Evolutionary conservation across 2,113 vertebrate species (phyloP).

Genomic region (Geococcyx californianus): DNA sequence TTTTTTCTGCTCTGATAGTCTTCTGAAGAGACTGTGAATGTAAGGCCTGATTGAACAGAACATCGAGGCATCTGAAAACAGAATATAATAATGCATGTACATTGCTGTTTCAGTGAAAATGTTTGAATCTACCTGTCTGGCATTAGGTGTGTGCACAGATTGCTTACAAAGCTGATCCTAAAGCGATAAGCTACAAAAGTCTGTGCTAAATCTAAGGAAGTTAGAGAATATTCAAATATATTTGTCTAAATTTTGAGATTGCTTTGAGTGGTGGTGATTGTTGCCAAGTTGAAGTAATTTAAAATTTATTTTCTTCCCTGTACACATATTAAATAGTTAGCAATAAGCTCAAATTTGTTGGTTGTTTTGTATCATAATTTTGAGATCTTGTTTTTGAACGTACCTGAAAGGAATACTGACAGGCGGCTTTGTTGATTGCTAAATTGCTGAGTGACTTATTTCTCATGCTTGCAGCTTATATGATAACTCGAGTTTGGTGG

Average conservation of each 20-base stretch:
- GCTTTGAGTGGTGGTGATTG: background rate
- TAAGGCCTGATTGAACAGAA: background rate
- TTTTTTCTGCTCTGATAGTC: background rate
- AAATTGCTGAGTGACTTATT: background rate
- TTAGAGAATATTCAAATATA: background rate
- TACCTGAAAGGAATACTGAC: background rate
- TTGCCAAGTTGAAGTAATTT: background rate
- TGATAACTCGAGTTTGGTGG: background rate
- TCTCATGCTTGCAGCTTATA: background rate
- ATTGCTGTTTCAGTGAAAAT: background rate
- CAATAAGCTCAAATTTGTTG: background rate
- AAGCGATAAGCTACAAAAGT: background rate
- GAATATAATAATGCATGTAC: background rate
- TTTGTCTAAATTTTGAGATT: background rate
- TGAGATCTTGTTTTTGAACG: background rate
- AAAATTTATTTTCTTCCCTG: background rate
- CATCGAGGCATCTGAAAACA: background rate
- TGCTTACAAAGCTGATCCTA: background rate
- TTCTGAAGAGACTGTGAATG: background rate
- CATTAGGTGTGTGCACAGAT: accelerated
- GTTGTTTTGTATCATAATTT: background rate
- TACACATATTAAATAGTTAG: background rate
- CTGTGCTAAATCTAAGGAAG: background rate
- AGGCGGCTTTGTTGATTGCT: background rate
- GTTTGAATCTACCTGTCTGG: accelerated